phyloP scores from a whole-genome alignment of 2,797 vertebrate species.

The Chelon auratus region DNA sequence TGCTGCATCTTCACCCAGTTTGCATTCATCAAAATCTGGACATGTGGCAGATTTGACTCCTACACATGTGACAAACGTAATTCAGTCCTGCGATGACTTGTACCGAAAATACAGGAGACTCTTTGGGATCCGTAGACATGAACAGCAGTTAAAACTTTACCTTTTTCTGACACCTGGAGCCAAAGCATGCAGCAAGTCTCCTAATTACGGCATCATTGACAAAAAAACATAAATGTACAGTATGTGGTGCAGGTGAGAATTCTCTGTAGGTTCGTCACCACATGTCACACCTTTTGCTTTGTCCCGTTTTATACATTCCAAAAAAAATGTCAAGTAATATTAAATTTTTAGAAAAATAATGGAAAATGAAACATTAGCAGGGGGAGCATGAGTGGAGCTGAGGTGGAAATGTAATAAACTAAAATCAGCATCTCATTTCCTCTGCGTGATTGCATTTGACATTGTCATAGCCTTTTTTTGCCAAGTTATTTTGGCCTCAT shows the following conservation, averaged over 20 bases:
- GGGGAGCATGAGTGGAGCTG: no score
- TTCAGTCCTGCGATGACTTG: not conserved
- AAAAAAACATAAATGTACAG: not conserved
- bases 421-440: no score
- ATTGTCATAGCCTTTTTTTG: no score
- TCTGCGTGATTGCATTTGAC: no score
- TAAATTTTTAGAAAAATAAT: no score
- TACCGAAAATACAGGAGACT: not conserved
- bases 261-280: not conserved
- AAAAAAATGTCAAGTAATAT: no score
- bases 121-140: not conserved
- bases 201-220: not conserved
- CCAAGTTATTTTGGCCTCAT: no score
- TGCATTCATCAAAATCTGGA: not conserved
- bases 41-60: not conserved
- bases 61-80: not conserved
- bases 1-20: not conserved
- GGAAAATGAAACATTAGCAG: no score
- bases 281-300: not conserved
- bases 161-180: not conserved
- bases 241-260: not conserved
- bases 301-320: not conserved
- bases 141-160: slow-evolving; percentile 1
- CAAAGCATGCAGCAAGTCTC: slow-evolving; percentile 1
- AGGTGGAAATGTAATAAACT: no score